Base-by-base conservation (phyloP, 2,797 vertebrate genomes). In the Acipenser ruthenus region DNA sequence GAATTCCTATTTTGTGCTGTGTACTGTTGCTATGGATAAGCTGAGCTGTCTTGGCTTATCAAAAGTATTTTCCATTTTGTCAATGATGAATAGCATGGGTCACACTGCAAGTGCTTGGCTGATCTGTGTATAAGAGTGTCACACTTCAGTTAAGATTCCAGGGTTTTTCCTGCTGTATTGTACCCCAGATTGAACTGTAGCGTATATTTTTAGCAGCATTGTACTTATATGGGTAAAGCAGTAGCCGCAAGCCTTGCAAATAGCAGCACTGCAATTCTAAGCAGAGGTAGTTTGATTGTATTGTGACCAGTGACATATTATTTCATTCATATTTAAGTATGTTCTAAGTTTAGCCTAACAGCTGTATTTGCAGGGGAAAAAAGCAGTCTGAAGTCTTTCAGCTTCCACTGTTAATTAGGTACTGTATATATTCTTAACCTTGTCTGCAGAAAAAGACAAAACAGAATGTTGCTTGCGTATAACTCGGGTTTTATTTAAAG, bases 11-110 rank as follows among this genome's bases (percentile, higher is more conserved):
- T 50, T 12, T 64, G 15, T 23, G 72, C 71, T 74, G 10, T 50
- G 74, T 73, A 72, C 55, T 55, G 74, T 68, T 52, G 79, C 77
- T 76, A 52, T 48, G 64, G 23, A 37, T 37, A 37, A 37, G 78
- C 78, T 78, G 74, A 80, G 75, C 78, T 70, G 80, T 82, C 60
- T 80, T 79, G 76, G 81, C 77, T 84, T 87, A 87, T 86, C 84
- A 70, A 75, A 78, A 74, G 80, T 77, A 86, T 86, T 84, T 86
- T 88, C 82, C 82, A 84, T 84, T 79, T 73, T 76, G 82, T 79
- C 50, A 67, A 71, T 75, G 76, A 66, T 71, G 77, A 84, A 79
- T 78, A 86, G 82, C 83, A 82, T 82, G 81, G 82, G 74, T 77
- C 81, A 71, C 75, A 75, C 75, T 77, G 74, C 79, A 82, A 79